These are phyloP conservation scores for Neodiprion pinetum DNA, from an alignment of 1,140 invertebrate genomes.

Conservation along the genomic window DNA sequence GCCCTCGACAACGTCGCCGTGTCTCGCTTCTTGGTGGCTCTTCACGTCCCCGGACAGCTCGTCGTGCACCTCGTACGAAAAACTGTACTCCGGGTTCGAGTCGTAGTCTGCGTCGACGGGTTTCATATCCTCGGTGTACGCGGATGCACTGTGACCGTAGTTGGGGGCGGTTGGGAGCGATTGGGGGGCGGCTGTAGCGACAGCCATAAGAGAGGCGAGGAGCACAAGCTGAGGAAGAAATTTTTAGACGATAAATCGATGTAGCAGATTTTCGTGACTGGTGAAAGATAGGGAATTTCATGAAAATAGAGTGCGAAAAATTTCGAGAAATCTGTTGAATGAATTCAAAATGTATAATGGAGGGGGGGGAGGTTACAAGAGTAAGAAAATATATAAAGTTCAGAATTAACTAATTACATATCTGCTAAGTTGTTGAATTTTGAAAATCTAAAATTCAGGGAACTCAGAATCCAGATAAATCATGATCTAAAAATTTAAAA, in stretches of 20 bases:
- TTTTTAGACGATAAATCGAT: background rate
- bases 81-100: conserved; percentile 58
- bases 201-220: background rate
- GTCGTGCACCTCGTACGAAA: conserved; percentile 64
- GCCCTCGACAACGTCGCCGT: conserved; percentile 62
- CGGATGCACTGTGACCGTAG: background rate
- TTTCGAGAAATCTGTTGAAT: too few relatives aligned
- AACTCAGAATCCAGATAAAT: too few relatives aligned
- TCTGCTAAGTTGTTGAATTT: too few relatives aligned
- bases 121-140: background rate
- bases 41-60: conserved; percentile 64
- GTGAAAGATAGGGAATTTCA: too few relatives aligned
- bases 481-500: too few relatives aligned
- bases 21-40: conserved; percentile 62
- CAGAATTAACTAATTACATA: too few relatives aligned
- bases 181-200: background rate
- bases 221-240: background rate
- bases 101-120: conserved; percentile 14
- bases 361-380: too few relatives aligned
- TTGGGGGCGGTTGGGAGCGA: background rate
- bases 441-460: too few relatives aligned
- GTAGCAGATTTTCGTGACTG: too few relatives aligned
- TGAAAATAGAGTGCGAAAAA: too few relatives aligned
- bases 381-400: too few relatives aligned
- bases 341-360: too few relatives aligned